A percentile compares a stretch with the other conserved stretches of the same genome.
phyloP scores from a whole-genome alignment of 2,797 vertebrate genomes.

The Scomberomorus guttatus region DNA sequence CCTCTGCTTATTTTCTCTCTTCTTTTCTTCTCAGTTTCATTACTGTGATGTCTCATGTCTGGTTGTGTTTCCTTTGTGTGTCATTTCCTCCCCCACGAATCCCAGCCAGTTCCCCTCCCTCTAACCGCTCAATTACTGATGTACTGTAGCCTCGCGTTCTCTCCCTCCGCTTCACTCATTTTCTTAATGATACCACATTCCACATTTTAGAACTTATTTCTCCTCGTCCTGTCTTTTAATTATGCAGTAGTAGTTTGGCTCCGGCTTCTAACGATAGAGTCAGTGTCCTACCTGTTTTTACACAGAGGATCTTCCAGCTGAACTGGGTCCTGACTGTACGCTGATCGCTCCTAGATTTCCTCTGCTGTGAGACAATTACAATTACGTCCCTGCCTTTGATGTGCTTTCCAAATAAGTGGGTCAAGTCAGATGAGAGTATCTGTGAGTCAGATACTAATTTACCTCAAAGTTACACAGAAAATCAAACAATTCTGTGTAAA shows the following conservation, averaged over 20 bases:
- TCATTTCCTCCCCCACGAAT: slow-evolving; percentile 55
- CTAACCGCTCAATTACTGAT: slow-evolving; percentile 63
- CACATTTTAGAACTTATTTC: slow-evolving; percentile 43
- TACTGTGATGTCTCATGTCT: slow-evolving; percentile 30
- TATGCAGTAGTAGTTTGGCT: slow-evolving; percentile 57
- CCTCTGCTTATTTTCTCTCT: neutral
- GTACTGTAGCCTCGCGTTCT: slow-evolving; percentile 52
- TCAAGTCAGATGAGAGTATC: slow-evolving; percentile 66
- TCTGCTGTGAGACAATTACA: slow-evolving; percentile 67
- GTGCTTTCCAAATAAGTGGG: slow-evolving; percentile 71
- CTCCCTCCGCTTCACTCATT: slow-evolving; percentile 46
- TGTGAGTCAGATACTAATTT: slow-evolving; percentile 64
- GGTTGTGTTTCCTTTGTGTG: slow-evolving; percentile 45
- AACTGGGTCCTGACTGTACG: slow-evolving; percentile 29
- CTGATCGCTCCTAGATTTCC: slow-evolving; percentile 47
- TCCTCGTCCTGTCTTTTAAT: slow-evolving; percentile 57
- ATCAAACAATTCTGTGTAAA: slow-evolving; percentile 51
- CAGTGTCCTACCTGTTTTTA: slow-evolving; percentile 55
- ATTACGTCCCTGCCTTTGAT: slow-evolving; percentile 69
- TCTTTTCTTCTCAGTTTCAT: slow-evolving; percentile 30
- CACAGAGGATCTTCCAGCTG: slow-evolving; percentile 41
- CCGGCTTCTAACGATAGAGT: slow-evolving; percentile 26
- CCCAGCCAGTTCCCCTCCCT: slow-evolving; percentile 45
- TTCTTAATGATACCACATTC: slow-evolving; percentile 57
- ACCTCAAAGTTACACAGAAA: slow-evolving; percentile 53